Conservation (phyloP, 2,888 invertebrate genomes). For the Drosophila demipolita region DNA sequence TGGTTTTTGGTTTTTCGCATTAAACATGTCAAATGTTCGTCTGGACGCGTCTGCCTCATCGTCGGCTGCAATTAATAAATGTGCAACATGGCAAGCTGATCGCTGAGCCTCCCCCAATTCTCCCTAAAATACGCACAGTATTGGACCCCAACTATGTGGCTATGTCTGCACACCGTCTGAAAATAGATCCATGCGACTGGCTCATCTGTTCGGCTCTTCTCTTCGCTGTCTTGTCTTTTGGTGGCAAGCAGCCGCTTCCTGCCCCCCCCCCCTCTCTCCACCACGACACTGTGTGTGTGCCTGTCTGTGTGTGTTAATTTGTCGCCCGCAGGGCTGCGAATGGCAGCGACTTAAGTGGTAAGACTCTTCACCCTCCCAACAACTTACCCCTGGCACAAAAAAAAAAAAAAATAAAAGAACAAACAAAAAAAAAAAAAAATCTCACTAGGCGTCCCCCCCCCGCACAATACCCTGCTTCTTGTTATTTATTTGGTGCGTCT, state of each 20-base stretch:
- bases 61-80: conserved; percentile 82
- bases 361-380: conserved; percentile 5
- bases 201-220: conserved; percentile 20
- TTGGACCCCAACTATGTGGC: conserved; percentile 17
- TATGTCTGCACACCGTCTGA: conserved; percentile 29
- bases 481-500: conserved; percentile 79
- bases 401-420: background rate
- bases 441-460: background rate
- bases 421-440: background rate
- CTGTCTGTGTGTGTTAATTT: conserved; percentile 59
- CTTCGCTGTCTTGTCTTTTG: background rate
- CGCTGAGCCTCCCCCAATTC: conserved; percentile 23
- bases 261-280: conserved; percentile 16
- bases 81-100: conserved; percentile 77
- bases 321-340: conserved; percentile 49
- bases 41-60: conserved; percentile 58
- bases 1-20: conserved; percentile 65
- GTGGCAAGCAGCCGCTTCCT: conserved; percentile 44
- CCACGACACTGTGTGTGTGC: background rate
- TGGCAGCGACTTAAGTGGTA: conserved; percentile 65
- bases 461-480: conserved; percentile 14
- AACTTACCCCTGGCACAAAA: background rate
- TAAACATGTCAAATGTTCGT: conserved; percentile 77
- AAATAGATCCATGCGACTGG: conserved; percentile 50
- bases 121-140: background rate